Conservation (phyloP, 2,888 invertebrate genomes). For the Dendrolimus houi region DNA sequence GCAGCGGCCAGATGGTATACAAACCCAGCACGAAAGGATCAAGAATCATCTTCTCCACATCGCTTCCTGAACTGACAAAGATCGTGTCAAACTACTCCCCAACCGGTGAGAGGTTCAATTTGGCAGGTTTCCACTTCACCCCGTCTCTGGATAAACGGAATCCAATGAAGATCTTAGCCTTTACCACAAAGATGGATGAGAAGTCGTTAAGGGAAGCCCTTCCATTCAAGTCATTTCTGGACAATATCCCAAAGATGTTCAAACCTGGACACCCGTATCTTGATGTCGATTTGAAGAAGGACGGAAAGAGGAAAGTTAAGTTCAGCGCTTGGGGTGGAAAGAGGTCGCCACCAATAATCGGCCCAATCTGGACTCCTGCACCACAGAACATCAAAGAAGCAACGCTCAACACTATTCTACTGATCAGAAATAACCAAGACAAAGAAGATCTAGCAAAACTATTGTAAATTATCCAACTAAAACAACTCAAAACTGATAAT, state of each 20-base stretch:
- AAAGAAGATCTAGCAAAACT: conserved; percentile 20
- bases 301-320: conserved; percentile 65
- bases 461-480: conserved; percentile 19
- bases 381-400: conserved; percentile 41
- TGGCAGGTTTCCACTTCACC: conserved; percentile 47
- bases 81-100: conserved; percentile 51
- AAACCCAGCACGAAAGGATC: conserved; percentile 48
- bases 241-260: conserved; percentile 42
- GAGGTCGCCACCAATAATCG: conserved; percentile 63
- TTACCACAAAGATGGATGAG: conserved; percentile 40
- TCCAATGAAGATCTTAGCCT: conserved; percentile 48
- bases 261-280: conserved; percentile 58
- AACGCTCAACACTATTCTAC: conserved; percentile 44
- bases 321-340: conserved; percentile 70
- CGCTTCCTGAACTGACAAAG: conserved; percentile 51
- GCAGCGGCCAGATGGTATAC: conserved; percentile 57
- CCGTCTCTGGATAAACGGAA: conserved; percentile 47
- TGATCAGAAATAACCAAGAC: conserved; percentile 40
- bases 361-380: conserved; percentile 62
- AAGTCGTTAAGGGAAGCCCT: conserved; percentile 39
- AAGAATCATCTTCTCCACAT: conserved; percentile 49
- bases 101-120: conserved; percentile 27
- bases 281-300: conserved; percentile 55
- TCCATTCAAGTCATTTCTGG: conserved; percentile 48
- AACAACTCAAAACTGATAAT: too few species aligned